These are phyloP conservation scores for Furcula furcula DNA, from an alignment of 2,888 invertebrate species.

Conservation along the genomic window DNA sequence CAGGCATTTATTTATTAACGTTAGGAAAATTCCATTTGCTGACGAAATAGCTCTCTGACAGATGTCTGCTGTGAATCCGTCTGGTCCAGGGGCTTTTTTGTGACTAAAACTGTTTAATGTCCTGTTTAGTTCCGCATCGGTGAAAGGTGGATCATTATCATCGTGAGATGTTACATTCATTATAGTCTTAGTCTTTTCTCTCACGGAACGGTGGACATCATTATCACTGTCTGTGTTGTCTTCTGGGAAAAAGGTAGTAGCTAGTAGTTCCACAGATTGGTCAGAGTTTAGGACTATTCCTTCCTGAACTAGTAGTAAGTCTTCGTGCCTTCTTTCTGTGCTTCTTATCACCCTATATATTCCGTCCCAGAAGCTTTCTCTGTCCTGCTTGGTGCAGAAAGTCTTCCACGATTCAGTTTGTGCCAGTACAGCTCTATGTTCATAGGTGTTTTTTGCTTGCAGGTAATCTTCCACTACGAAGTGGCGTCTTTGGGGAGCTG, in stretches of 20 bases:
- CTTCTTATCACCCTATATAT: slow-evolving; percentile 9
- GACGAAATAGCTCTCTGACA: neutral
- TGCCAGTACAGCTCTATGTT: neutral
- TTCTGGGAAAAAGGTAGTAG: neutral
- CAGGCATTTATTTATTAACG: neutral
- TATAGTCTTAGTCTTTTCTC: neutral
- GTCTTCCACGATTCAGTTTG: neutral
- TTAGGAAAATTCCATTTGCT: neutral
- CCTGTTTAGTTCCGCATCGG: neutral
- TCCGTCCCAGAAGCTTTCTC: slow-evolving; percentile 8
- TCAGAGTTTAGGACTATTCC: neutral
- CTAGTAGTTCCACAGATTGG: neutral
- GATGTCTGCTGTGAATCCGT: slow-evolving; percentile 1
- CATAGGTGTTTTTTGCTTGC: neutral
- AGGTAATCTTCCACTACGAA: slow-evolving; percentile 1
- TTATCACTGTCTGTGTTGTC: neutral
- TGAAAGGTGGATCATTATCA: neutral
- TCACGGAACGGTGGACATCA: neutral
- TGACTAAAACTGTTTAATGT: neutral
- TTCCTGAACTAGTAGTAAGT: neutral
- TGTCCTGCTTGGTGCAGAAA: slow-evolving; percentile 10
- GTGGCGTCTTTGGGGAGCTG: neutral
- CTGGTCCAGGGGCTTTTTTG: neutral
- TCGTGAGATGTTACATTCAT: neutral
- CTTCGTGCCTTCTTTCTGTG: slow-evolving; percentile 4